Evolutionary conservation across 2,888 invertebrate genomes (phyloP), one percentile per base, ranked within the genome.

Genomic region (Callyntrura sp.): DNA sequence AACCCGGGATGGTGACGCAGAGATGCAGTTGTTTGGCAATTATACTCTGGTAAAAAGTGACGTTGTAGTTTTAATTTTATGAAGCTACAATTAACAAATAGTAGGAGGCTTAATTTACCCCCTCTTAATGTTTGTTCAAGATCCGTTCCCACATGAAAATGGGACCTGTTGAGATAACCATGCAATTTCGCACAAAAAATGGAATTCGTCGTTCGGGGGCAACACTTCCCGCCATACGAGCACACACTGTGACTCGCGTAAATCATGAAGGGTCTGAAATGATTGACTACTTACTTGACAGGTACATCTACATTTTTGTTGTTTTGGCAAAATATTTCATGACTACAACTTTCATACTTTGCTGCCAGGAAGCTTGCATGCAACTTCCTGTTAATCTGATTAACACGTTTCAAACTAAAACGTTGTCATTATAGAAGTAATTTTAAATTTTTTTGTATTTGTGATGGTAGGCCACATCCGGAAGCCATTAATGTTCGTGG

Each of bases 21-120:
- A 93, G 43, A 93, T 93, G 93, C 93, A 93, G 83, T 70, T 92
- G 2, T 93, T 93, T 89, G 93, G 93, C 8, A 93, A 93, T 84
- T 93, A 93, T 60, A 93, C 93, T 35, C 48, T 93, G 86, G 93
- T 93, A 91, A 90, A 23, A n/a, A n/a, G n/a, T 23, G 14, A 23
- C n/a, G n/a, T n/a, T n/a, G n/a, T n/a, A n/a, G n/a, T n/a, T n/a
- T n/a, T n/a, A n/a, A n/a, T n/a, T n/a, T n/a, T n/a, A n/a, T n/a
- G n/a, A n/a, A n/a, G n/a, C n/a, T n/a, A n/a, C n/a, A n/a, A n/a
- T 73, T 73, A 45, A 45, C 3, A 5, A 17, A 45, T 45, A 11
- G 45, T 45, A 11, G 45, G 5, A 45, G 45, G 45, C 45, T 45
- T 45, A 11, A 8, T 12, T 28, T 23, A 28, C 14, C 14, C 6